Conservation (phyloP, 2,888 invertebrate species). For the Chironomus tentans region DNA sequence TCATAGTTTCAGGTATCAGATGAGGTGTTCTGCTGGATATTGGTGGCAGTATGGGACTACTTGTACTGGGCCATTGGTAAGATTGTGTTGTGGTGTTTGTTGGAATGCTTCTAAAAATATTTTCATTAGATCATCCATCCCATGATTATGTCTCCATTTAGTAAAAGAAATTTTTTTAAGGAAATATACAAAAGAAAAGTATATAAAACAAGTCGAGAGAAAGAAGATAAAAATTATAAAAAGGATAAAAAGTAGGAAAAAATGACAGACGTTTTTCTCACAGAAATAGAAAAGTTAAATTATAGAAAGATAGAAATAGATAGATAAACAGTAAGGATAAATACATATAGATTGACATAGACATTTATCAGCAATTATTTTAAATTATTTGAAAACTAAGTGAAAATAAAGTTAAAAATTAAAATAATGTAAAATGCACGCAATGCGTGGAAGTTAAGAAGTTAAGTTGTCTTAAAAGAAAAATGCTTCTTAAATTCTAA, state of each 20-base stretch:
- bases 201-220: background rate
- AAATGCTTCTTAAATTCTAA: too few species aligned
- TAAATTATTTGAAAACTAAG: too few species aligned
- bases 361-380: too few species aligned
- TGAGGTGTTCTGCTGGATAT: constrained; percentile 60
- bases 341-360: background rate
- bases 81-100: constrained; percentile 44
- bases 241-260: background rate
- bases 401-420: too few species aligned
- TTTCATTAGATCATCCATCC: constrained; percentile 12
- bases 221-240: background rate
- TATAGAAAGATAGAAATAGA: background rate
- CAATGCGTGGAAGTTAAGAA: too few species aligned
- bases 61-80: constrained; percentile 64
- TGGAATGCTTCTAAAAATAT: constrained; percentile 48
- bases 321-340: background rate
- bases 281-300: background rate
- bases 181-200: background rate
- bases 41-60: constrained; percentile 63
- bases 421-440: too few species aligned
- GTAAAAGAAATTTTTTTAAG: constrained; percentile 13
- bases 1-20: constrained; percentile 58
- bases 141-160: background rate
- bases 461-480: too few species aligned
- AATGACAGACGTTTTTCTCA: background rate